phyloP scores from a whole-genome alignment of 2,797 vertebrate species.

The Lutra lutra region DNA sequence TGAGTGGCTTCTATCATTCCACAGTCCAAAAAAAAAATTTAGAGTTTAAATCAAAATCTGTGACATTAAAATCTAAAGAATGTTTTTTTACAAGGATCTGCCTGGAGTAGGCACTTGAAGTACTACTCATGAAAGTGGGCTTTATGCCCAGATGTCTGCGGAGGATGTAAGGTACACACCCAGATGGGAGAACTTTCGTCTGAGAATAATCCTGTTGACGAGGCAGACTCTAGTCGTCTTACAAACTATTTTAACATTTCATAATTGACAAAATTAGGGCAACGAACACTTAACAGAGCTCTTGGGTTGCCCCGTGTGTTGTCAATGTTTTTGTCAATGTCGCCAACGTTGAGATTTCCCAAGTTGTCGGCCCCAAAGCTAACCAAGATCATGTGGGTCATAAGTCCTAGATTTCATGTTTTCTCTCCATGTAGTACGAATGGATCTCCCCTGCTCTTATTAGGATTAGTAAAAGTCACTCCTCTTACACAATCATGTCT shows the following conservation, averaged over 20 bases:
- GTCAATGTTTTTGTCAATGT: not conserved
- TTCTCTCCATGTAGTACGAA: not conserved
- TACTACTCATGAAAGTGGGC: not conserved
- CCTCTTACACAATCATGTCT: accelerated
- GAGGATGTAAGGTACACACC: not conserved
- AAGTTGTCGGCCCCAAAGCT: not conserved
- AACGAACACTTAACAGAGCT: no score
- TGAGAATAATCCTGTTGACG: not conserved
- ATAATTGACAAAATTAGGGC: not conserved
- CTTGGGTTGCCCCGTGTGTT: accelerated
- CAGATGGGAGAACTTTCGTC: not conserved
- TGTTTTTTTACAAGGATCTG: not conserved
- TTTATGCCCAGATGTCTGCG: not conserved
- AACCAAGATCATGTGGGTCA: accelerated
- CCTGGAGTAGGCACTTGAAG: not conserved
- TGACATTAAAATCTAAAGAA: not conserved
- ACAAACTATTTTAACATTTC: no score
- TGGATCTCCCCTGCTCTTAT: not conserved
- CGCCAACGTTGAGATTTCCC: not conserved
- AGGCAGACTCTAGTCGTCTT: not conserved
- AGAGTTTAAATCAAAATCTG: not conserved
- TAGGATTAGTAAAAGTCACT: not conserved
- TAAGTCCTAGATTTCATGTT: accelerated
- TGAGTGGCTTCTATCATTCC: not conserved
- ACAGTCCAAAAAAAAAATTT: not conserved